These are phyloP conservation scores for Camponotus floridanus DNA, from an alignment of 1,140 invertebrate genomes.

Conservation along the genomic window DNA sequence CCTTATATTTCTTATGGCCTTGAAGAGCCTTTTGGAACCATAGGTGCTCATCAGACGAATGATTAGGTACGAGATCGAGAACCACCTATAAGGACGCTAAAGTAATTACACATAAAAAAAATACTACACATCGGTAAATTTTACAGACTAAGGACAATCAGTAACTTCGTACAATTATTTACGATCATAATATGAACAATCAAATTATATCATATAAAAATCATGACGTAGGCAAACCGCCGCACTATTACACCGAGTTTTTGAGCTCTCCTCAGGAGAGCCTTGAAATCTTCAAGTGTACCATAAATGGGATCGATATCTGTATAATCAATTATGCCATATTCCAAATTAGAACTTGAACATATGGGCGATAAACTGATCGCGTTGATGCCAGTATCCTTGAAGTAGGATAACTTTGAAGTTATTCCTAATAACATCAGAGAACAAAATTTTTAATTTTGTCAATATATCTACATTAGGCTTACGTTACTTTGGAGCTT, in stretches of 20 bases:
- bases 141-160: neutral
- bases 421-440: constrained; percentile 60
- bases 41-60: constrained; percentile 90
- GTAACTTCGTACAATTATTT: neutral
- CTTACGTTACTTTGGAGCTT: neutral
- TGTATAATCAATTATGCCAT: constrained; percentile 87
- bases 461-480: neutral
- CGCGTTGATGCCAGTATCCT: constrained; percentile 82
- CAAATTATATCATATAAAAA: neutral
- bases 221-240: constrained; percentile 77
- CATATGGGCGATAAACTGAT: constrained; percentile 89
- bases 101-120: no score
- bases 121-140: neutral
- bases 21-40: constrained; percentile 91
- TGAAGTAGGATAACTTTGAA: constrained; percentile 81
- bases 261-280: constrained; percentile 84
- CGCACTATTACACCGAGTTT: constrained; percentile 82
- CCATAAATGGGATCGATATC: constrained; percentile 87
- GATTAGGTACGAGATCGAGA: constrained; percentile 88
- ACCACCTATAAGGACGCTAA: constrained; percentile 71
- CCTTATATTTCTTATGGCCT: constrained; percentile 86
- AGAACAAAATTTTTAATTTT: neutral
- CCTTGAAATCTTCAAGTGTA: constrained; percentile 88
- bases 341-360: constrained; percentile 89
- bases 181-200: neutral